Conservation (phyloP, 2,797 vertebrate genomes). For the Chaetodon trifasciatus region DNA sequence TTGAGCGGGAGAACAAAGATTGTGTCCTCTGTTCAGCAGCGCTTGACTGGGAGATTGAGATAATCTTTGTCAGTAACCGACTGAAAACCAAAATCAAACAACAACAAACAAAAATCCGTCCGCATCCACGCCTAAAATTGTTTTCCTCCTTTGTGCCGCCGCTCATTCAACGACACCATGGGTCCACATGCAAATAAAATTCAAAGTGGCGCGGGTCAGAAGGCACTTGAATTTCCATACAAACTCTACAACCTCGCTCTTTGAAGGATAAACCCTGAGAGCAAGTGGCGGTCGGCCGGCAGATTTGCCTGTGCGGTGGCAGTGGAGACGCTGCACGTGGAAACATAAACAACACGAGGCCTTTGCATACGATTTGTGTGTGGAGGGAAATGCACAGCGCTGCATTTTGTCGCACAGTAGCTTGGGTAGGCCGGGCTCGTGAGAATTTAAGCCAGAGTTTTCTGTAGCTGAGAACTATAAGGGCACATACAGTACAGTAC, state of each 20-base stretch:
- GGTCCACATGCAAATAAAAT: conserved; percentile 81
- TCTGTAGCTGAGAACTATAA: conserved; percentile 39
- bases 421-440: conserved; percentile 15
- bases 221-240: conserved; percentile 86
- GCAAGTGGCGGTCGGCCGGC: conserved; percentile 21
- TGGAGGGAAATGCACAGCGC: conserved; percentile 38
- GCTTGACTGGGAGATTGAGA: conserved; percentile 36
- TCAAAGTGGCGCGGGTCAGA: conserved; percentile 78
- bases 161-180: conserved; percentile 36
- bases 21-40: conserved; percentile 36
- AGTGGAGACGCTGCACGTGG: conserved; percentile 40
- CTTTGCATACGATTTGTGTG: conserved; percentile 81
- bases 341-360: conserved; percentile 43
- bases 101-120: not conserved
- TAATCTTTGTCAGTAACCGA: conserved; percentile 16
- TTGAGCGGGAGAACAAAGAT: conserved; percentile 28
- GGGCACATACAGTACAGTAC: conserved; percentile 42
- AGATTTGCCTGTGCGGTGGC: conserved; percentile 70
- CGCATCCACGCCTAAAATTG: conserved; percentile 24
- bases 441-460: conserved; percentile 24
- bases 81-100: conserved; percentile 15
- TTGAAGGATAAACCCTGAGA: conserved; percentile 38
- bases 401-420: conserved; percentile 32
- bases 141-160: conserved; percentile 17
- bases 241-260: conserved; percentile 70